Evolutionary conservation across 2,113 vertebrate genomes (phyloP).

Genomic region (Pedionomus torquatus): DNA sequence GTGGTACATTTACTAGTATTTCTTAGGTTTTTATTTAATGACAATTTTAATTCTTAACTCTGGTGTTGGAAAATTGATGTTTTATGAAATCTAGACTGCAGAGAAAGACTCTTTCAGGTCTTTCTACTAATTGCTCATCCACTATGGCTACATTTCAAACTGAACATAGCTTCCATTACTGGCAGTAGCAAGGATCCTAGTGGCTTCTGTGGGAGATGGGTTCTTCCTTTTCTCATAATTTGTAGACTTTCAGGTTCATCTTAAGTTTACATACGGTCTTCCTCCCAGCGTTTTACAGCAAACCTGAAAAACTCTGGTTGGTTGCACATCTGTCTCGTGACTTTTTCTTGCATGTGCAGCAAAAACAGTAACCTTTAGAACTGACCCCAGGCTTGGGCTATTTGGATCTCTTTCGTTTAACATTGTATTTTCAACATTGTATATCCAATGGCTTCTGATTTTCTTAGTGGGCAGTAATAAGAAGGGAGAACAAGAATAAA

Average conservation of each 20-base stretch:
- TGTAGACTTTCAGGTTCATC: not conserved
- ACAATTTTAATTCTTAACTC: not conserved
- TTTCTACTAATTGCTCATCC: not conserved
- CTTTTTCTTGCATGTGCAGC: not conserved
- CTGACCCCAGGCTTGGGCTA: not conserved
- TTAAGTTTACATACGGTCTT: not conserved
- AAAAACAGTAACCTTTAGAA: not conserved
- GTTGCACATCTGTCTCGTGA: accelerated
- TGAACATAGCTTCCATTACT: not conserved
- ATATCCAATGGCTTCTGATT: not conserved
- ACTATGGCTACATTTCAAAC: not conserved
- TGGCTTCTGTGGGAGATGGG: not conserved
- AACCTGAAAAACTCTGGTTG: not conserved
- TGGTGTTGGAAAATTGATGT: not conserved
- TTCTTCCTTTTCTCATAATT: not conserved
- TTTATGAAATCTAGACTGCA: not conserved
- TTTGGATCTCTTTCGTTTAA: not conserved
- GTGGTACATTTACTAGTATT: not conserved
- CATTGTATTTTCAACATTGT: not conserved
- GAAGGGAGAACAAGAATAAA: not conserved
- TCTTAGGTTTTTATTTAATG: not conserved
- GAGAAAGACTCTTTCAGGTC: not conserved
- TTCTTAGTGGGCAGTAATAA: not conserved
- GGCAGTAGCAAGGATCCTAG: not conserved
- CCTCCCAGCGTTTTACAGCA: not conserved